phyloP scores from a whole-genome alignment of 2,888 invertebrate species.

The Polydrusus pterygomalis region DNA sequence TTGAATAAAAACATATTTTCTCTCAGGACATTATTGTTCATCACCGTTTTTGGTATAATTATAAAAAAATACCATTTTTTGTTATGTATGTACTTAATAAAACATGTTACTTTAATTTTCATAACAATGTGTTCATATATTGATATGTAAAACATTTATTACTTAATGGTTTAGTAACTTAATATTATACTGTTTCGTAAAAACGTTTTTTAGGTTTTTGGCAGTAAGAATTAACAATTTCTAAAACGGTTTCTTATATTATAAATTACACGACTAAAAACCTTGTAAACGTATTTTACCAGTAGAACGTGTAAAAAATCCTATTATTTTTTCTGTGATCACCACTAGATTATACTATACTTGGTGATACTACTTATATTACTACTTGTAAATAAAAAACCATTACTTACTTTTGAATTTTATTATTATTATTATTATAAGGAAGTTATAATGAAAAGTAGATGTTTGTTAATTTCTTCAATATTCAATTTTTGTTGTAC shows the following conservation, averaged over 20 bases:
- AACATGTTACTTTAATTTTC: not conserved
- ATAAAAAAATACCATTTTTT: not conserved
- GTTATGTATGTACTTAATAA: slow-evolving; percentile 19
- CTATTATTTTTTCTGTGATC: slow-evolving; percentile 49
- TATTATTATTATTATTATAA: slow-evolving; percentile 33
- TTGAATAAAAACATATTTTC: not conserved
- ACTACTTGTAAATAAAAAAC: slow-evolving; percentile 52
- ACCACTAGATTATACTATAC: slow-evolving; percentile 52
- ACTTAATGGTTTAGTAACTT: not conserved
- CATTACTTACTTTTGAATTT: slow-evolving; percentile 48
- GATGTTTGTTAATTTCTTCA: slow-evolving; percentile 36
- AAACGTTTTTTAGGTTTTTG: slow-evolving; percentile 1
- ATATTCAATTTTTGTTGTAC: slow-evolving; percentile 34
- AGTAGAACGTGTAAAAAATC: slow-evolving; percentile 35
- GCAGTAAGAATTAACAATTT: not conserved
- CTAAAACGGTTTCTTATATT: not conserved
- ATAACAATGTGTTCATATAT: slow-evolving; percentile 6
- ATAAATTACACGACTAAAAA: not conserved
- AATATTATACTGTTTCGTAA: not conserved
- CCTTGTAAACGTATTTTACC: slow-evolving; percentile 1
- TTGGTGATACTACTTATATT: slow-evolving; percentile 53
- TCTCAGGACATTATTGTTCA: not conserved
- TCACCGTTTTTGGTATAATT: slow-evolving; percentile 7
- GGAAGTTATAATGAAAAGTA: slow-evolving; percentile 27
- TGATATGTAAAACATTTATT: slow-evolving; percentile 14